Evolutionary conservation across 2,797 vertebrate genomes (phyloP), one percentile per base, ranked within the genome.

Genomic region (Cephalopachus bancanus): DNA sequence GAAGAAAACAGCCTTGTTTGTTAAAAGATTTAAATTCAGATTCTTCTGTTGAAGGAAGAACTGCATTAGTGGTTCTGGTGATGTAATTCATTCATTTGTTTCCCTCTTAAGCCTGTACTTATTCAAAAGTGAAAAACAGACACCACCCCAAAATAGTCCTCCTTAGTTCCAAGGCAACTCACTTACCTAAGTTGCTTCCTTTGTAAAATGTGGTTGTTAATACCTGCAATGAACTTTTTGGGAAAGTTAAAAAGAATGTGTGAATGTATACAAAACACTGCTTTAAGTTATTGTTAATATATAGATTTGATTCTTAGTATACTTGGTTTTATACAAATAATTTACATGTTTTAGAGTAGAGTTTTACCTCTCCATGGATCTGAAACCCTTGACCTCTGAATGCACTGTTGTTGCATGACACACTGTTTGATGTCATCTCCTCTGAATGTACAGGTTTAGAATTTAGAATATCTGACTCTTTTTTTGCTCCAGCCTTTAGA

Each of bases 31-130:
- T 15, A 78, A 55, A 26, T 28, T 75, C 28, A 33, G 51, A 74
- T 7, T 81, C 79, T 24, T 64, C 64, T 72, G 53, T 10, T 44
- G 51, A 65, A 20, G 14, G 6, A 53, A 74, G 24, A 4, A 5
- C 24, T 28, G 0, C 11, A 1, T 53, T 14, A 1, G 3, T 16
- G 9, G 6, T 49, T 55, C 64, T 49, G 17, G 26, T 11, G 20
- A 37, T 7, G 24, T 81, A 24, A 1, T 51, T 53, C 3, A 2
- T 37, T 14, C 5, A 3, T 30, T 24, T 16, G 30, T 67, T n/a
- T 90, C 69, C 8, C n/a, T 33, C 5, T 20, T 5, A 0, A 69
- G 78, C 14, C 69, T 20, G 3, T 4, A 11, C 44, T 44, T 44
- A 44, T 7, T 44, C 44, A 44, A 44, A 44, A 44, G 44, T 44